Evolutionary conservation across 2,888 invertebrate species (phyloP), one percentile per base, ranked within the genome.

Genomic region (Pantelozetes paolii): DNA sequence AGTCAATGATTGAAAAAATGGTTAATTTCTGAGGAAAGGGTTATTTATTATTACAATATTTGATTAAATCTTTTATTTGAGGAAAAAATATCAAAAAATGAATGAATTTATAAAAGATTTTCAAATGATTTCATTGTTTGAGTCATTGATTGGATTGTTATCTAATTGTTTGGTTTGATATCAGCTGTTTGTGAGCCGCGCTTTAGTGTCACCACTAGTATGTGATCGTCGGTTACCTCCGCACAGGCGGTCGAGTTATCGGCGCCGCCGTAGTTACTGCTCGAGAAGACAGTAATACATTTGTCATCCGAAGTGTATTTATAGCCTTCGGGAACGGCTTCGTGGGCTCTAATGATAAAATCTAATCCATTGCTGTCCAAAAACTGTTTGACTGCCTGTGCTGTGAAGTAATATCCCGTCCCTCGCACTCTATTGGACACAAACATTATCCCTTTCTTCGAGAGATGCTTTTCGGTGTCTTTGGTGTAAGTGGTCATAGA

Each of bases 261-360:
- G 11, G 5, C 18, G 5, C 23, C 67, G 8, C 11, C 5, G 32
- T 67, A 67, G 15, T 67, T 20, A 18, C 18, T 18, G n/a, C 11
- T 3, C 40, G 67, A 67, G 13, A 67, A 67, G 0, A 67, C 67
- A 2, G 67, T 67, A 9, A 67, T 8, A 8, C 36, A 36, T 67
- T 13, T 67, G 36, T 23, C 11, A 9, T 23, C 40, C 1, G 42
- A 42, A 15, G 36, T 23, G 13, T 3, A 67, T 20, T 40, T 40
- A 18, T n/a, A 67, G 2, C 67, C 67, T 6, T 67, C 6, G 13
- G 6, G 20, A 8, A 42, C 40, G 23, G 11, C 2, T 23, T 67
- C 67, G 40, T 67, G 67, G 13, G 23, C 67, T 42, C 69, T 42
- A 18, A 69, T 69, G 26, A 69, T 45, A 26, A 20, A 8, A 42